These are phyloP conservation scores for Chionodraco myersi DNA, from an alignment of 2,113 vertebrate genomes.

Conservation along the genomic window DNA sequence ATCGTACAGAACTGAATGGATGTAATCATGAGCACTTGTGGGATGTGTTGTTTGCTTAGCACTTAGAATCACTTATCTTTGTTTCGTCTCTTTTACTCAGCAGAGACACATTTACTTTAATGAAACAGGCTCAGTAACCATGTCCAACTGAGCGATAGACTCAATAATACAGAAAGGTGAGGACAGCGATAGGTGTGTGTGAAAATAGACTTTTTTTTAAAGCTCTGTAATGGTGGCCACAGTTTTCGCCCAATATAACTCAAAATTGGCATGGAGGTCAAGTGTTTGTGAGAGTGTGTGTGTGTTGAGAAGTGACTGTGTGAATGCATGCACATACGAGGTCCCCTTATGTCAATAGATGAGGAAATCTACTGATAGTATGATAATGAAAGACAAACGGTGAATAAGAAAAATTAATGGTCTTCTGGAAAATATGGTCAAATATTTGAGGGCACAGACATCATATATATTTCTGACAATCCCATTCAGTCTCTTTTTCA, in stretches of 20 bases:
- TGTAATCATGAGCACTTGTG: conserved; percentile 14
- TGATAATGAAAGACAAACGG: too few species aligned
- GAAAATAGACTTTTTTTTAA: background rate
- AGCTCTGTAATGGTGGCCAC: too few species aligned
- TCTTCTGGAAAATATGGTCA: background rate
- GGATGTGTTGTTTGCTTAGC: background rate
- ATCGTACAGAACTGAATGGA: conserved; percentile 23
- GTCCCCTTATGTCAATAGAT: too few species aligned
- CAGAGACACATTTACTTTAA: conserved; percentile 5
- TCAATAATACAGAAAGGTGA: background rate
- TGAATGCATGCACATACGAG: too few species aligned
- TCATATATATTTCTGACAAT: too few species aligned
- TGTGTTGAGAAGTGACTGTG: too few species aligned
- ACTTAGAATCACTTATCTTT: background rate
- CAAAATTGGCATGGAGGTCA: too few species aligned
- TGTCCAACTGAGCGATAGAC: background rate
- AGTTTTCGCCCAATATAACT: too few species aligned
- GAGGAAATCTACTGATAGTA: too few species aligned
- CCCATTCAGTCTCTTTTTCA: background rate
- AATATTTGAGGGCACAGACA: background rate
- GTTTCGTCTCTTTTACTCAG: conserved; percentile 4
- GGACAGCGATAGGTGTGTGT: background rate
- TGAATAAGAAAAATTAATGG: too few species aligned
- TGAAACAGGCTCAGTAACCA: background rate
- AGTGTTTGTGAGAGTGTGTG: too few species aligned